Percentiles rank a stretch among this genome's conserved stretches.
Conservation (phyloP, 1,140 invertebrate genomes). For the Helicorthomorpha holstii region DNA sequence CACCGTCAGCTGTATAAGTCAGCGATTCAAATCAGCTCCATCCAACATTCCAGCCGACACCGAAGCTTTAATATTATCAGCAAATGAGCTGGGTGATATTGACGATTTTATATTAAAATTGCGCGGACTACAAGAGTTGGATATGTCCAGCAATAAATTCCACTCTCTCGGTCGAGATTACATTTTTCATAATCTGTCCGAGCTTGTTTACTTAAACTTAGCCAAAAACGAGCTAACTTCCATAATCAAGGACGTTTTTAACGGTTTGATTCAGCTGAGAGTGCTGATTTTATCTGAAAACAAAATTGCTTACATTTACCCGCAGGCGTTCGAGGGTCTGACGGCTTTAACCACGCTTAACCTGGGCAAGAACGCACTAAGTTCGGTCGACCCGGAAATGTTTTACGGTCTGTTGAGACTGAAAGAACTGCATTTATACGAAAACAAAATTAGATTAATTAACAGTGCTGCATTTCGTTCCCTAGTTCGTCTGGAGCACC, state of each 20-base stretch:
- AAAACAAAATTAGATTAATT: conserved; percentile 20
- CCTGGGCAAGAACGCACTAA: conserved; percentile 16
- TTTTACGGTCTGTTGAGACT: conserved; percentile 15
- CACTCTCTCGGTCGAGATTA: conserved; percentile 17
- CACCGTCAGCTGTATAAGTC: neutral
- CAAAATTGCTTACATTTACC: conserved; percentile 16
- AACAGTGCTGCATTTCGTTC: conserved; percentile 16
- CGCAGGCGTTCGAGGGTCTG: conserved; percentile 14
- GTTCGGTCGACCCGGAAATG: conserved; percentile 19
- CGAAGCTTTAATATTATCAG: neutral
- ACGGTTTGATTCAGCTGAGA: conserved; percentile 13
- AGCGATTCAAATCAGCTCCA: neutral
- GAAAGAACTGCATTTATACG: conserved; percentile 14
- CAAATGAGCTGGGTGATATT: neutral
- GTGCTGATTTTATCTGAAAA: conserved; percentile 17
- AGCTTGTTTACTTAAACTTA: conserved; percentile 15
- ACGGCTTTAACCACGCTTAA: conserved; percentile 13
- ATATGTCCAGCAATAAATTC: conserved; percentile 18
- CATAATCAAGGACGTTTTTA: conserved; percentile 17
- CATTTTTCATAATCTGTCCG: conserved; percentile 16
- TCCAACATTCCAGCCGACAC: neutral
- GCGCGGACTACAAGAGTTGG: conserved; percentile 11
- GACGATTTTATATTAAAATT: neutral
- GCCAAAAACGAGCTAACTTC: conserved; percentile 18
- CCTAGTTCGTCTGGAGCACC: conserved; percentile 12